These are phyloP conservation scores for Serripes groenlandicus DNA, from an alignment of 2,888 invertebrate genomes.

Conservation along the genomic window DNA sequence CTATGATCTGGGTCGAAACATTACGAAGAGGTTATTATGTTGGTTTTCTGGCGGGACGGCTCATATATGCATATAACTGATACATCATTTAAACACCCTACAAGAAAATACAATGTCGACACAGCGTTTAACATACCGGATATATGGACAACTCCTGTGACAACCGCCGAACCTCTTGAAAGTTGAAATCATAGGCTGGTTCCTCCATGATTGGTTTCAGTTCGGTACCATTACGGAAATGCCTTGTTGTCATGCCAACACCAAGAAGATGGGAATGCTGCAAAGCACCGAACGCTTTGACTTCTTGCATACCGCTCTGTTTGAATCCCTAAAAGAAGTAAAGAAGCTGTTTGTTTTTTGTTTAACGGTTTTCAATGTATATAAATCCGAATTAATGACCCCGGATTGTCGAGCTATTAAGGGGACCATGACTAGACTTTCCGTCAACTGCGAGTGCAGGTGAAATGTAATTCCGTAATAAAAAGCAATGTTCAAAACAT, in stretches of 20 bases:
- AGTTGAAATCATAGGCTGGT: conserved; percentile 76
- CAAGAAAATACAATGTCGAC: not conserved
- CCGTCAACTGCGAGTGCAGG: no score
- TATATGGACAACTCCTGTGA: conserved; percentile 35
- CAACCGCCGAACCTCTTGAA: conserved; percentile 62
- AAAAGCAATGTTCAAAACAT: no score
- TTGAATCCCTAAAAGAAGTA: conserved; percentile 37
- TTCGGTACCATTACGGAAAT: conserved; percentile 73
- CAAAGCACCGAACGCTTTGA: conserved; percentile 70
- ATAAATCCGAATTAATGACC: no score
- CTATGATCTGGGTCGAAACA: not conserved
- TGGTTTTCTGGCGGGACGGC: no score
- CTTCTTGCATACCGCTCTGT: conserved; percentile 42
- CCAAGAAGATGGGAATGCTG: conserved; percentile 74
- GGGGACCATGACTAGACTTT: no score
- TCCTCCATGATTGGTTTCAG: conserved; percentile 67
- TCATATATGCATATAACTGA: not conserved
- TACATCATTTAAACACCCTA: not conserved
- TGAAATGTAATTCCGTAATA: no score
- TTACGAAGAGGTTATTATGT: no score
- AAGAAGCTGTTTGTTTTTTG: no score
- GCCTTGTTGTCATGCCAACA: conserved; percentile 64
- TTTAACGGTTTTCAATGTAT: no score
- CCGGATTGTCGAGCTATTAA: no score
- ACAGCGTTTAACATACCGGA: conserved; percentile 30